Evolutionary conservation across 92 coral and sea anemone genomes (phyloP), one percentile per base, ranked within the genome.

Genomic region (Isaurus tuberculatus): DNA sequence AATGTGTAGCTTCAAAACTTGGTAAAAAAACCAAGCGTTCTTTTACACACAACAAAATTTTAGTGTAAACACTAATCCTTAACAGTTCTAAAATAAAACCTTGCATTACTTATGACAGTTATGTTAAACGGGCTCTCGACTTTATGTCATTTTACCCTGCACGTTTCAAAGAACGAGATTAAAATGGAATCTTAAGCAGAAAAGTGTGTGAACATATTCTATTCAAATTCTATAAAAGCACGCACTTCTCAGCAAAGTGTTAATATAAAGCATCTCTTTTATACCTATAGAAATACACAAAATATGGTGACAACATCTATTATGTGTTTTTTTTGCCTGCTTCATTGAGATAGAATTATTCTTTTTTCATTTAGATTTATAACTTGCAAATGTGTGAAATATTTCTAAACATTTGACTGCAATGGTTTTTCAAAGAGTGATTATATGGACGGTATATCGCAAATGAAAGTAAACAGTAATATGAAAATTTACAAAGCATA

Each of bases 161-260:
- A 2, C 29, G 1, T 11, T 17, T 20, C 16, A 70, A 70, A 70
- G 1, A 70, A 33, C 78, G 61, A 72, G 44, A 72, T 44, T n/a
- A 14, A 15, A 42, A 55, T 55, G 1, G n/a, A 26, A 55, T 55
- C 63, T 55, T 3, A 55, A 3, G 7, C 3, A 42, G 20, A 10
- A 28, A 25, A 20, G 31, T 22, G 29, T 70, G 51, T 40, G 51
- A 22, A 20, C 53, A 70, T 2, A 1, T 15, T 63, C 34, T 27
- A 29, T 63, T 17, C 63, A 55, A 55, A 19, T 8, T 4, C n/a
- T 9, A 70, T 44, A 70, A 70, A 68, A 36, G 74, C 30, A 3
- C 16, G 51, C 6, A 36, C 74, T 70, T 70, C 31, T 36, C 53
- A 22, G 51, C 53, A 20, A 43, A 70, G 74, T 70, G 74, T 26